Conservation (phyloP, 2,113 vertebrate genomes). For the Pluvianellus socialis region DNA sequence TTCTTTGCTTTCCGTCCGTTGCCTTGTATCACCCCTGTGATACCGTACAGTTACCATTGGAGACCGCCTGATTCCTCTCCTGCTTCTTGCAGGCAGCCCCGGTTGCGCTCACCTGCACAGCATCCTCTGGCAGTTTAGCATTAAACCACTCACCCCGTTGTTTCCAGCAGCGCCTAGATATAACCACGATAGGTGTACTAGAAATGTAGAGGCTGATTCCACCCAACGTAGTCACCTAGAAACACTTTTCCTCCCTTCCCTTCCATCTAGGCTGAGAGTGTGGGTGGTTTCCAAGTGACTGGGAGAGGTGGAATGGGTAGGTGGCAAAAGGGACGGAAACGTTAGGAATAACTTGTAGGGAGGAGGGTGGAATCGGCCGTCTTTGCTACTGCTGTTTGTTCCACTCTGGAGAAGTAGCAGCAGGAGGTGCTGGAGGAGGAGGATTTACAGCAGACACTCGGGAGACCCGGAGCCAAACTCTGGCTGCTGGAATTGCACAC, state of each 20-base stretch:
- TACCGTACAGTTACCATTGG: background rate
- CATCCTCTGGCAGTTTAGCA: background rate
- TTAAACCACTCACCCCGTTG: background rate
- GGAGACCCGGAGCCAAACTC: conserved; percentile 37
- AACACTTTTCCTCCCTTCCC: background rate
- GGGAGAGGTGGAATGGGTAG: conserved; percentile 47
- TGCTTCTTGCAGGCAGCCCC: background rate
- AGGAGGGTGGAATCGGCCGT: background rate
- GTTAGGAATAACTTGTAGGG: conserved; percentile 15
- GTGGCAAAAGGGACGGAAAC: conserved; percentile 29
- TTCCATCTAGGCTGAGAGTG: background rate
- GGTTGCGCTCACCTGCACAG: background rate
- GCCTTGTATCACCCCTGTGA: background rate
- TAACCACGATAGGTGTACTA: background rate
- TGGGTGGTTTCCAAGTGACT: conserved; percentile 46
- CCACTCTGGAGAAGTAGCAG: conserved; percentile 6
- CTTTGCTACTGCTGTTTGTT: background rate
- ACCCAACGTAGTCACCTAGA: background rate
- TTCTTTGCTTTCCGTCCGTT: background rate
- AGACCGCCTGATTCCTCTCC: background rate
- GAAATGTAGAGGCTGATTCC: background rate
- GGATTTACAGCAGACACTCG: conserved; percentile 37
- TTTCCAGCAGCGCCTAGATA: background rate
- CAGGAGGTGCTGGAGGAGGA: conserved; percentile 64
- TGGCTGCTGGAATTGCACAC: conserved; percentile 31